Evolutionary conservation across 2,113 vertebrate genomes (phyloP), one percentile per base, ranked within the genome.

Genomic region (Rhombomys opimus): DNA sequence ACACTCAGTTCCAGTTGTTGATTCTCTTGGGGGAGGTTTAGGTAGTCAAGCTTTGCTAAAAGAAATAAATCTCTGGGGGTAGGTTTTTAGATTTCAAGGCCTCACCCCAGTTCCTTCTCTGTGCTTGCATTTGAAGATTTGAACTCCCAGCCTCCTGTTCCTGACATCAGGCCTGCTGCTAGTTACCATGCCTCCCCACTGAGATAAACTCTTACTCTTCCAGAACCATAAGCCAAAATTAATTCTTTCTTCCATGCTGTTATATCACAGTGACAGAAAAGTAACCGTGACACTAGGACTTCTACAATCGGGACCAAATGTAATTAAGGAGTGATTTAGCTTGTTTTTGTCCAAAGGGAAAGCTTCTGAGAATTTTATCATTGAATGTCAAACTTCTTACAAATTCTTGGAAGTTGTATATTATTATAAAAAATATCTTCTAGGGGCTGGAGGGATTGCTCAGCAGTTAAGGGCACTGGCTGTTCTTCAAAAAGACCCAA

Each of bases 391-490:
- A 25, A 7, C 18, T 68, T 90, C 52, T 52, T 68, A 18, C 7
- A 90, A 9, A 86, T 59, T 75, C 89, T 67, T 87, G 32, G 67
- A 87, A 81, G 93, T 23, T 90, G 22, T 38, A 50, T 67, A 90
- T 82, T 82, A 61, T 17, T 92, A 18, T 85, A 65, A 84, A 85
- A 46, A 46, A 46, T 46, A 46, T 5, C 46, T 46, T 46, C 46
- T 46, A 3, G 46, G 46, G 46, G 46, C 46, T 46, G 5, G 46
- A 46, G 46, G 46, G 46, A 46, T 46, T 46, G 4, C 46, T 46
- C 46, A 46, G 5, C 46, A 46, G 46, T 46, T 46, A 46, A 46
- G 46, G 46, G 46, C 46, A 46, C 46, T 46, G 46, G 46, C 46
- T 46, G 46, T 4, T 46, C 46, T 46, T 46, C 46, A 46, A 46